Evolutionary conservation across 64 coral and sea anemone genomes (phyloP).

Genomic region (Pachyseris speciosa): DNA sequence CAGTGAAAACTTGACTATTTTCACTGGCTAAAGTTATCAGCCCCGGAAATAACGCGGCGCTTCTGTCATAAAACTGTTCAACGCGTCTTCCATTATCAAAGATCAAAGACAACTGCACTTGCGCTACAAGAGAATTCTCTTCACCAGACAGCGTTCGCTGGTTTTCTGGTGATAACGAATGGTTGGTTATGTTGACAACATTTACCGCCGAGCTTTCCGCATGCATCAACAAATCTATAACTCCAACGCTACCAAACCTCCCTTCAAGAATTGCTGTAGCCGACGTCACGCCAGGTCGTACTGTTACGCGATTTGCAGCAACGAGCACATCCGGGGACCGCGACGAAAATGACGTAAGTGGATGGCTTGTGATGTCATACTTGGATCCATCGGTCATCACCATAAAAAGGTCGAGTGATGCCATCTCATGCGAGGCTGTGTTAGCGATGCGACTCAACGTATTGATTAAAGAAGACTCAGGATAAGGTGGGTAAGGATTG

Average conservation of each 20-base stretch:
- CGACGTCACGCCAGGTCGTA: background rate
- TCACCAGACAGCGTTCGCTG: slow-evolving; percentile 50
- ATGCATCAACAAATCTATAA: background rate
- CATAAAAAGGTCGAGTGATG: slow-evolving; percentile 45
- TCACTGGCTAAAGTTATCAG: slow-evolving; percentile 61
- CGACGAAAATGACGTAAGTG: slow-evolving; percentile 57
- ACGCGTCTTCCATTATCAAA: slow-evolving; percentile 51
- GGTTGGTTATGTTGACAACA: slow-evolving; percentile 12
- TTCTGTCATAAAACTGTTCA: slow-evolving; percentile 35
- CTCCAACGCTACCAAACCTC: slow-evolving; percentile 16
- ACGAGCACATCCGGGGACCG: slow-evolving; percentile 15
- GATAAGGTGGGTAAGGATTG: slow-evolving; percentile 51
- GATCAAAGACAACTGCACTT: slow-evolving; percentile 50
- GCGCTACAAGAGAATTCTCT: slow-evolving; percentile 47
- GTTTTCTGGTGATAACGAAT: background rate
- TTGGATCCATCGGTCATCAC: slow-evolving; percentile 36
- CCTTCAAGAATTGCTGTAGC: background rate
- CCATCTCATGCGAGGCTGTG: slow-evolving; percentile 44
- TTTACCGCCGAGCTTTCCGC: slow-evolving; percentile 16
- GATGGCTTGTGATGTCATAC: slow-evolving; percentile 48
- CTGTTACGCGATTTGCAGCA: slow-evolving; percentile 45
- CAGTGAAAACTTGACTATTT: slow-evolving; percentile 24
- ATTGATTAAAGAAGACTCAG: slow-evolving; percentile 31
- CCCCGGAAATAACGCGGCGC: slow-evolving; percentile 54
- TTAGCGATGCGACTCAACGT: slow-evolving; percentile 8